Conservation (phyloP, 2,113 vertebrate genomes). For the Protomyctophum bolini region DNA sequence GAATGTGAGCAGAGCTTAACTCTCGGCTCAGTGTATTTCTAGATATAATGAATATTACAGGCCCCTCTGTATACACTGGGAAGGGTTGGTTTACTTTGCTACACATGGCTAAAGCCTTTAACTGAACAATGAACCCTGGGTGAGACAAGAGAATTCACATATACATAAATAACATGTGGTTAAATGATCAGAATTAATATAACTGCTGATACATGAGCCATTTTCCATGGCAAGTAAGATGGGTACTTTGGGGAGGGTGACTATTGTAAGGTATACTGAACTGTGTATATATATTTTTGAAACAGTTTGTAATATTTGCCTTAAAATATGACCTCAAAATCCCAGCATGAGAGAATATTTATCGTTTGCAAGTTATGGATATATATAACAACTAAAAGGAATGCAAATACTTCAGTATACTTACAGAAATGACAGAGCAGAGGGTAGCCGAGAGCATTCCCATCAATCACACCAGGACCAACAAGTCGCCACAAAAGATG, state of each 20-base stretch:
- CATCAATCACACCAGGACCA: too few species aligned
- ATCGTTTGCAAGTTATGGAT: too few species aligned
- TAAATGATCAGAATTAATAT: slow-evolving; percentile 27
- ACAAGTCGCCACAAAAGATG: too few species aligned
- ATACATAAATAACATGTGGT: slow-evolving; percentile 48
- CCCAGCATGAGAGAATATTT: too few species aligned
- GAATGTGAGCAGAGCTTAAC: slow-evolving; percentile 85
- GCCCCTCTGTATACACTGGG: slow-evolving; percentile 68
- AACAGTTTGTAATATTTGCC: too few species aligned
- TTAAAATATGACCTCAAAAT: too few species aligned
- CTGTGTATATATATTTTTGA: too few species aligned
- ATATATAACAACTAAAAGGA: too few species aligned
- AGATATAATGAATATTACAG: slow-evolving; percentile 78
- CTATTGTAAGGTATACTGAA: too few species aligned
- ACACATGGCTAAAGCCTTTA: slow-evolving; percentile 64
- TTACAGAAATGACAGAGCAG: too few species aligned
- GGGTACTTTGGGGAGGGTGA: background rate
- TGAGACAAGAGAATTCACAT: slow-evolving; percentile 53
- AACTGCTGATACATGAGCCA: slow-evolving; percentile 12
- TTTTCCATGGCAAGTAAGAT: slow-evolving; percentile 35
- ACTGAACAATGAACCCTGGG: slow-evolving; percentile 59
- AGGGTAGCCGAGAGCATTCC: too few species aligned
- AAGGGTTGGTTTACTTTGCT: slow-evolving; percentile 68
- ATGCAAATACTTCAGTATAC: too few species aligned
- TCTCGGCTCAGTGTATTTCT: slow-evolving; percentile 70